Conservation (phyloP, 2,888 invertebrate species). For the Nasonovia ribisnigri region DNA sequence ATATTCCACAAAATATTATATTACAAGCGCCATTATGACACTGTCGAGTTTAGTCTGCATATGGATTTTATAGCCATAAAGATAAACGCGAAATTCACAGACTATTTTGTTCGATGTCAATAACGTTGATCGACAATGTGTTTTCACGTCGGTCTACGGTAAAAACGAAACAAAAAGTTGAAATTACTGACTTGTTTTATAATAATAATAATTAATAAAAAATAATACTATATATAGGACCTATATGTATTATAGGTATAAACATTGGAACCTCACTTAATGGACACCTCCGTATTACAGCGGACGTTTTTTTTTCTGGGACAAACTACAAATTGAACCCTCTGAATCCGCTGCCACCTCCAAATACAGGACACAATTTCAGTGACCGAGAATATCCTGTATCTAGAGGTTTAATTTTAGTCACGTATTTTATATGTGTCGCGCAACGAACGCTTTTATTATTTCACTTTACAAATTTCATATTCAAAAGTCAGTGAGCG, state of each 20-base stretch:
- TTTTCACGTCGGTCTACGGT: background rate
- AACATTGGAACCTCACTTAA: too few relatives aligned
- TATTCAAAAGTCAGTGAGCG: background rate
- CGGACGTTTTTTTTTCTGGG: too few relatives aligned
- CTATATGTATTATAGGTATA: too few relatives aligned
- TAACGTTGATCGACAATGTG: background rate
- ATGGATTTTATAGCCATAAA: background rate
- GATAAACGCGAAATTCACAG: background rate
- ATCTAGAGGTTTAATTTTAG: too few relatives aligned
- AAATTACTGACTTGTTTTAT: background rate
- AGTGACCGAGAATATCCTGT: too few relatives aligned
- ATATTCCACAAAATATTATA: background rate
- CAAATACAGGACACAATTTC: too few relatives aligned
- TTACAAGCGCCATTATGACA: background rate
- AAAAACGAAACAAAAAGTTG: background rate
- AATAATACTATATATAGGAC: too few relatives aligned
- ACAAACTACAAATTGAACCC: too few relatives aligned
- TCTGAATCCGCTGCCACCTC: too few relatives aligned
- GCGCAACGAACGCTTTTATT: background rate
- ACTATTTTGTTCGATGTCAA: background rate
- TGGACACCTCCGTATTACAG: too few relatives aligned
- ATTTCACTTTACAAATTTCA: background rate
- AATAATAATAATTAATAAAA: too few relatives aligned
- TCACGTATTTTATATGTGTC: too few relatives aligned
- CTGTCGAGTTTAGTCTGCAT: background rate